Conservation (phyloP, 2,888 invertebrate species). For the Stratiomys singularior region DNA sequence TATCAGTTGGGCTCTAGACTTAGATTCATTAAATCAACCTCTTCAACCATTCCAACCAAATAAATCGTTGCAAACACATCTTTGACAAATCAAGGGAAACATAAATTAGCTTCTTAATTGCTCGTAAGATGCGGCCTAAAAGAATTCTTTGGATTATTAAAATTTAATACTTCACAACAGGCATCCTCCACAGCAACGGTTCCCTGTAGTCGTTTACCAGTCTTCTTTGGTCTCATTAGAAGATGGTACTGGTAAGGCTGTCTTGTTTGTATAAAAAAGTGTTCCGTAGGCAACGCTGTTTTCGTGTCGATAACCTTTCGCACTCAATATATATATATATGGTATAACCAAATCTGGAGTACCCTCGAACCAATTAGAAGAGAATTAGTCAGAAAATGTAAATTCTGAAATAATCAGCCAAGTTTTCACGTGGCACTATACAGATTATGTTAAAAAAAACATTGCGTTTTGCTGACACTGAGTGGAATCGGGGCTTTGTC, state of each 20-base stretch:
- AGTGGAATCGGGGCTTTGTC: neutral
- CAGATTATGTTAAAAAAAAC: neutral
- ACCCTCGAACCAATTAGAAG: constrained; percentile 15
- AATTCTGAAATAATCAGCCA: neutral
- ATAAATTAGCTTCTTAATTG: constrained; percentile 14
- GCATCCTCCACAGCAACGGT: neutral
- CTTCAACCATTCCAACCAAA: no score
- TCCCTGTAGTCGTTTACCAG: neutral
- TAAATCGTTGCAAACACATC: no score
- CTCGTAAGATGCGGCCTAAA: neutral
- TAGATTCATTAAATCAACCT: no score
- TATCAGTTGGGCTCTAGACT: no score
- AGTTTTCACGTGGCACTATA: neutral
- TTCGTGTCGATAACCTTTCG: constrained; percentile 44
- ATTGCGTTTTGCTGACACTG: neutral
- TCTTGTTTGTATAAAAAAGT: constrained; percentile 12
- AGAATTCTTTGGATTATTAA: constrained; percentile 1
- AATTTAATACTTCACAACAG: constrained; percentile 8
- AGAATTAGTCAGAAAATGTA: constrained; percentile 37
- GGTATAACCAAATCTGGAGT: neutral
- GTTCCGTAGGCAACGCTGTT: constrained; percentile 2
- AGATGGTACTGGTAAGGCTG: neutral
- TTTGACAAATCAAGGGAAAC: neutral
- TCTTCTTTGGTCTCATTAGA: constrained; percentile 9
- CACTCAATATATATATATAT: constrained; percentile 8